Evolutionary conservation across 2,888 invertebrate genomes (phyloP).

Genomic region (Toxonevra muliebris): DNA sequence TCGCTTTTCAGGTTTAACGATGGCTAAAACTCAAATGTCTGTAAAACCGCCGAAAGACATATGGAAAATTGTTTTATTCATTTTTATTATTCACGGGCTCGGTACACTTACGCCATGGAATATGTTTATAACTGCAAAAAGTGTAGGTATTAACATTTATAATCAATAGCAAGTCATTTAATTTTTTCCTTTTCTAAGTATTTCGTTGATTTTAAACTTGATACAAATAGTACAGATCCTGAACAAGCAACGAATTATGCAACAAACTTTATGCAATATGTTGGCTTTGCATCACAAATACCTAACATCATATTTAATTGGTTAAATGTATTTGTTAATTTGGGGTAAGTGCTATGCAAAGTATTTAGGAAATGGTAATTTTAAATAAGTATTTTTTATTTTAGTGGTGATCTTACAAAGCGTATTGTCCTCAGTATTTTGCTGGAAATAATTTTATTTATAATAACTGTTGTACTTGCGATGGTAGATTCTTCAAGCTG

Average conservation of each 20-base stretch:
- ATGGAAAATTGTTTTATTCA: constrained; percentile 84
- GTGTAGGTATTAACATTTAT: constrained; percentile 67
- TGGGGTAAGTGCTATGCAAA: constrained; percentile 73
- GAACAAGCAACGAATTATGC: constrained; percentile 68
- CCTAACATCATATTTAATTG: constrained; percentile 95
- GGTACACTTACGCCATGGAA: constrained; percentile 97
- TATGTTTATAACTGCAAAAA: constrained; percentile 96
- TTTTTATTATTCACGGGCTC: constrained; percentile 91
- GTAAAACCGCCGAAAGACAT: constrained; percentile 81
- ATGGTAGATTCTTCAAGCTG: constrained; percentile 84
- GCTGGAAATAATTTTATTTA: constrained; percentile 81
- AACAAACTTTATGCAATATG: constrained; percentile 81
- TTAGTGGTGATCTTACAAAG: constrained; percentile 84
- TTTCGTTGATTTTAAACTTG: constrained; percentile 88
- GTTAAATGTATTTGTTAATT: constrained; percentile 88
- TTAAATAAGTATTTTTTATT: constrained; percentile 47
- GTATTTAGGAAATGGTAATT: too few species aligned
- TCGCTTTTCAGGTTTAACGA: constrained; percentile 67
- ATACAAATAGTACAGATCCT: constrained; percentile 68
- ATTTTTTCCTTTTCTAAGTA: constrained; percentile 72
- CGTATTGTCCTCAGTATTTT: constrained; percentile 89
- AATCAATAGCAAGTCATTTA: too few species aligned
- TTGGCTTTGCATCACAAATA: constrained; percentile 90
- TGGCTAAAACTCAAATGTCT: constrained; percentile 76
- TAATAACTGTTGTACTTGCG: constrained; percentile 86